Evolutionary conservation across 2,113 vertebrate species (phyloP).

Genomic region (Turdus rufiventris): DNA sequence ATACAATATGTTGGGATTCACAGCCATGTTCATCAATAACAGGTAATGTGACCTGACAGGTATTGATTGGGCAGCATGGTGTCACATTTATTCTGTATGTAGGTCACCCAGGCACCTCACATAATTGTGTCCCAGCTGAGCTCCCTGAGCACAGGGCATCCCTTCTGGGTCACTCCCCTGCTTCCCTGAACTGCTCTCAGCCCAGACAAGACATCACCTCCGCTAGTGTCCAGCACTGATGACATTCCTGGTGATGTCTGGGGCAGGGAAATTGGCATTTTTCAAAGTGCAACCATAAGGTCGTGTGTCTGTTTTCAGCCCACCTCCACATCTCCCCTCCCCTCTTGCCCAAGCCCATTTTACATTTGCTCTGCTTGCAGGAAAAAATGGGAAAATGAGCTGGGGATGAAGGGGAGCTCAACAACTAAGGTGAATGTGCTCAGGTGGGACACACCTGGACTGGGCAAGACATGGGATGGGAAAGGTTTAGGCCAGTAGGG

Average conservation of each 20-base stretch:
- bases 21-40: neutral
- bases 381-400: neutral
- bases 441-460: neutral
- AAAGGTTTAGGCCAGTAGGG: neutral
- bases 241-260: neutral
- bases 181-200: neutral
- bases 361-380: neutral
- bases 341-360: neutral
- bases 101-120: constrained; percentile 22
- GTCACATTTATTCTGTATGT: neutral
- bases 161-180: neutral
- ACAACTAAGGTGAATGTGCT: neutral
- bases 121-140: neutral
- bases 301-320: neutral
- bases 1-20: neutral
- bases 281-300: neutral
- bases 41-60: constrained; percentile 21
- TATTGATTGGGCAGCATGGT: neutral
- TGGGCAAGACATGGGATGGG: neutral
- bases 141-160: neutral
- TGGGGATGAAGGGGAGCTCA: neutral
- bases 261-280: neutral
- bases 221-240: neutral
- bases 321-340: neutral
- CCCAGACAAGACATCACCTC: neutral